Conservation (phyloP, 2,888 invertebrate genomes). For the Synergus japonicus region DNA sequence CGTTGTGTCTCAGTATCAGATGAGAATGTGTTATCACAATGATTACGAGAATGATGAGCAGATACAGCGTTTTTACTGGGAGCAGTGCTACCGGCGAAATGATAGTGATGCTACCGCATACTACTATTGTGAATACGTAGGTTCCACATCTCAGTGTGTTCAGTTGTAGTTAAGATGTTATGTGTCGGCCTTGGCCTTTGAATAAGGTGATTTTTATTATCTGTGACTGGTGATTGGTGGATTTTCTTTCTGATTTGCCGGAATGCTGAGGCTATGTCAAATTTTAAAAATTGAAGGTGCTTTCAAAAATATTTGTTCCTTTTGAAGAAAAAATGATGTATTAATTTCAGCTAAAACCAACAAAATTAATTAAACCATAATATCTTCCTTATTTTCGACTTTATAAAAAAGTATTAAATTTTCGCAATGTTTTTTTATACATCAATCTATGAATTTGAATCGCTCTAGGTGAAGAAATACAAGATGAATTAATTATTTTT, state of each 20-base stretch:
- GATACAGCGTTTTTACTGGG: constrained; percentile 76
- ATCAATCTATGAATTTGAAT: too few species aligned
- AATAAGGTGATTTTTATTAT: background rate
- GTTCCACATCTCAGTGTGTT: constrained; percentile 45
- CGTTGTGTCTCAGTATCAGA: constrained; percentile 74
- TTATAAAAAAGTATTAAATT: too few species aligned
- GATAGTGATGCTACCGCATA: constrained; percentile 75
- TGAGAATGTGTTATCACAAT: constrained; percentile 76
- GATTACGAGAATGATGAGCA: constrained; percentile 76
- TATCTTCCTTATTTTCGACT: too few species aligned
- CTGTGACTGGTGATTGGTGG: background rate
- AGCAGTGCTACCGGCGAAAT: constrained; percentile 74
- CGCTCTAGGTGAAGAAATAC: too few species aligned
- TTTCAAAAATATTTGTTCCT: too few species aligned
- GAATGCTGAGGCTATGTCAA: background rate
- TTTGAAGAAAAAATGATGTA: too few species aligned
- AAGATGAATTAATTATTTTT: too few species aligned
- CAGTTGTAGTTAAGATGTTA: constrained; percentile 3
- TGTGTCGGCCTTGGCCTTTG: background rate
- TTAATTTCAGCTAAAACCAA: too few species aligned
- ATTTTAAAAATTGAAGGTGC: too few species aligned
- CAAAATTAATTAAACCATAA: too few species aligned
- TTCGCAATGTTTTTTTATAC: too few species aligned
- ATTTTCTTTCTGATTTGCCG: background rate
- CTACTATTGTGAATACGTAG: constrained; percentile 77